Base-by-base conservation (phyloP, 1,140 invertebrate genomes). In the Pinna nobilis region DNA sequence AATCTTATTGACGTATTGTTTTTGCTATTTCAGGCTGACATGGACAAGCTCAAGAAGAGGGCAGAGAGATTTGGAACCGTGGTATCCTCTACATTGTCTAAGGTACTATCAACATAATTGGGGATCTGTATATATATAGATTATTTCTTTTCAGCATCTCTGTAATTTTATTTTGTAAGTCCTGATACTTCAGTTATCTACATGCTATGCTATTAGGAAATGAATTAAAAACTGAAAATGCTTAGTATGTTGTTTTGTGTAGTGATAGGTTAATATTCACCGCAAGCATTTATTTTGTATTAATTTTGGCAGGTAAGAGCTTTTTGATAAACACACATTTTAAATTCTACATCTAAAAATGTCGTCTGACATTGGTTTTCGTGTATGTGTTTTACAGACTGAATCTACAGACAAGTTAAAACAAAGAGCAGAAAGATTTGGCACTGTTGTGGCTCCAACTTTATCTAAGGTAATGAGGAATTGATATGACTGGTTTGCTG, bases 401-500 rank as follows among this genome's bases (percentile, higher is more conserved):
- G 53, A 44, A 37, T 75, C 78, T 57, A 11, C 77, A 23, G 78
- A 84, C 11, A 78, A 69, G 28, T 57, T 84, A 41, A 84, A 84
- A 47, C 77, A 84, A 57, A 70, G 83, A 68, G 81, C 81, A 47
- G 83, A 83, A 60, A 70, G 83, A 44, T 84, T 84, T 78, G 83
- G 83, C 11, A 70, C 76, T 4, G 74, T 78, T 15, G 53, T 79
- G 13, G 73, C 83, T 4, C 66, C 76, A 18, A 63, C 66, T 1
- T 65, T 84, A 25, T 78, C 79, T 20, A 83, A 82, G 64, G 81
- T 82, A 70, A 7, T 7, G 50, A 9, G 39, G 39, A 44, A 44
- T 11, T 11, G n/a, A n/a, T n/a, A 11, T n/a, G 9, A 44, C 9
- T 44, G n/a, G 9, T 11, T 9, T 44, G 39, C 9, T 44, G 9